These are phyloP conservation scores for Gonatopus flavifemur DNA, from an alignment of 1,140 invertebrate species.

Conservation along the genomic window DNA sequence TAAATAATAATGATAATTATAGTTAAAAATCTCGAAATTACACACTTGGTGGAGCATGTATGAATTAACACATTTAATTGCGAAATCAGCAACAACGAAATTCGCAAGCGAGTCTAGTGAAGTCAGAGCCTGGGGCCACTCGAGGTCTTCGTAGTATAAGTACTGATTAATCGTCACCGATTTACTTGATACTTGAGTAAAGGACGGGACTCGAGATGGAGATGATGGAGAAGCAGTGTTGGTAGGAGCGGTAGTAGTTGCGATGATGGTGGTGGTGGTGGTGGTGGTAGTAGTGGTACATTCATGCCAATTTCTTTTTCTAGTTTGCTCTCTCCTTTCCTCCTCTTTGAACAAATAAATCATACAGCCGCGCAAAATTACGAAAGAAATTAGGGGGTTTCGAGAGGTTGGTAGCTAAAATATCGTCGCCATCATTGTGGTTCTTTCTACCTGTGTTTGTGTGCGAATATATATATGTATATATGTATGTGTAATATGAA, in stretches of 20 bases:
- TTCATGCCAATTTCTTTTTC: too few species aligned
- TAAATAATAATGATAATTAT: not conserved
- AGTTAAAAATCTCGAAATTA: conserved; percentile 19
- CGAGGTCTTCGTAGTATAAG: conserved; percentile 17
- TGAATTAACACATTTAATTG: conserved; percentile 31
- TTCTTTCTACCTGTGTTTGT: too few species aligned
- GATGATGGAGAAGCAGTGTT: not conserved
- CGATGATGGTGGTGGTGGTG: conserved; percentile 10
- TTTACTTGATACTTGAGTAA: conserved; percentile 23
- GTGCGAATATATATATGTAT: too few species aligned
- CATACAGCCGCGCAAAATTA: conserved; percentile 8
- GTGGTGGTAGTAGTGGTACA: too few species aligned
- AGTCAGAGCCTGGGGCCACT: conserved; percentile 11
- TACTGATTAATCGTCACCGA: conserved; percentile 32
- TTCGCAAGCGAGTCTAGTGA: too few species aligned
- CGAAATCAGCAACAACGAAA: conserved; percentile 16
- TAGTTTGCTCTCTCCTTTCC: too few species aligned
- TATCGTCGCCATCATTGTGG: too few species aligned
- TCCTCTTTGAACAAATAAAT: too few species aligned
- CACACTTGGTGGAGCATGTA: conserved; percentile 5
- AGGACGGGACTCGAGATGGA: conserved; percentile 21
- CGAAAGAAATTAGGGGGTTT: too few species aligned
- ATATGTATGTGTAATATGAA: too few species aligned
- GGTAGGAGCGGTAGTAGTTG: conserved; percentile 1
- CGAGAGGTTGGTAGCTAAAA: too few species aligned